A percentile compares a stretch with the other conserved stretches of the same genome.
phyloP scores from a whole-genome alignment of 2,888 invertebrate species.

The Callosobruchus maculatus region DNA sequence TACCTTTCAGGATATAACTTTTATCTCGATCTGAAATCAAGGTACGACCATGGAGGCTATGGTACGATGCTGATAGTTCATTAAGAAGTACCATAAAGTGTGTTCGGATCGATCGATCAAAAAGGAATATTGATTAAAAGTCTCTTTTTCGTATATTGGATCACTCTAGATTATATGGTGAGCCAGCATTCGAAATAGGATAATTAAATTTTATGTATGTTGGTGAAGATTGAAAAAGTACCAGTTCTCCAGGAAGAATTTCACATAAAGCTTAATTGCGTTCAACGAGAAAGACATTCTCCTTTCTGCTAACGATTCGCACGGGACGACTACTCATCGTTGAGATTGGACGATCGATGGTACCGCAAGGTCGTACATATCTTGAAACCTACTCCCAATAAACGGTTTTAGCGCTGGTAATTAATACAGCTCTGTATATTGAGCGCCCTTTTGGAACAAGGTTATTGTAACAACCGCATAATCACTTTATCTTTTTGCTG shows the following conservation, averaged over 20 bases:
- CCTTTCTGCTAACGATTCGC: background rate
- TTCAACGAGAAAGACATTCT: background rate
- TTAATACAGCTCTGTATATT: no score
- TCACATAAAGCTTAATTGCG: background rate
- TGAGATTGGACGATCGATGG: background rate
- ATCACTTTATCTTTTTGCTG: no score
- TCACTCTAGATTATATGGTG: background rate
- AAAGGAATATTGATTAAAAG: background rate
- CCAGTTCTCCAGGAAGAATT: background rate
- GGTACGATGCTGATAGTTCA: background rate
- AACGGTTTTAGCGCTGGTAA: no score
- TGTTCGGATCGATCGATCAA: background rate
- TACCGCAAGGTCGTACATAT: background rate
- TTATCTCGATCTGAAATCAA: background rate
- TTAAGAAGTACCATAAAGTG: background rate
- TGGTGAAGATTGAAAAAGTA: background rate
- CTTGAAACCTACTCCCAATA: no score
- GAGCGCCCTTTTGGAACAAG: no score
- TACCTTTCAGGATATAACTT: background rate
- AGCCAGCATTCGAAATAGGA: background rate
- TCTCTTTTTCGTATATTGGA: background rate
- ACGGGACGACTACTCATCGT: background rate
- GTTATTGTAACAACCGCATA: no score
- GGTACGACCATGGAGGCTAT: no score
- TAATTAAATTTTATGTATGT: background rate